Conservation (phyloP, 2,797 vertebrate genomes). For the Dipus sagitta region DNA sequence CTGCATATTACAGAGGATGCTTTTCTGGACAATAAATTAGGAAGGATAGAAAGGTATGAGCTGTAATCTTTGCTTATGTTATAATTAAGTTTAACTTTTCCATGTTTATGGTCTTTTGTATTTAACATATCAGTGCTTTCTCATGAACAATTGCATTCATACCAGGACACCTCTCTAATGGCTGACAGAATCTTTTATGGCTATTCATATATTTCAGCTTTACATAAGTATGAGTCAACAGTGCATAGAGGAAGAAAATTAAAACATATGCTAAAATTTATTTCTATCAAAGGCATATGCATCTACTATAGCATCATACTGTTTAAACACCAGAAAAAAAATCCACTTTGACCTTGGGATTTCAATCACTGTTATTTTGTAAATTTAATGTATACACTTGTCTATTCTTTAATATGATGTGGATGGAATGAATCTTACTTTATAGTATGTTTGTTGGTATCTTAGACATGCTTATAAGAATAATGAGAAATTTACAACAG, state of each 20-base stretch:
- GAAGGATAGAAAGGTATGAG: background rate
- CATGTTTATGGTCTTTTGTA: background rate
- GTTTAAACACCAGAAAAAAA: background rate
- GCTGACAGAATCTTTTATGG: background rate
- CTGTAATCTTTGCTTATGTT: background rate
- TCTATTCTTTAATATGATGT: constrained; percentile 9
- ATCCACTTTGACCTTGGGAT: background rate
- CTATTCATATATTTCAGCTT: background rate
- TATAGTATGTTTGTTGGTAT: background rate
- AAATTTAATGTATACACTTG: background rate
- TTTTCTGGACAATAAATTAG: constrained; percentile 4
- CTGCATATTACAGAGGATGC: background rate
- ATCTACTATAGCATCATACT: background rate
- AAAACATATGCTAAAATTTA: background rate
- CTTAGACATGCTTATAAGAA: constrained; percentile 9
- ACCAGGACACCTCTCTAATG: background rate
- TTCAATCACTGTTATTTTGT: background rate
- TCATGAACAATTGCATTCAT: background rate
- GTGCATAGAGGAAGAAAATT: background rate
- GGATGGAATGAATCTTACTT: background rate
- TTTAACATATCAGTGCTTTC: background rate
- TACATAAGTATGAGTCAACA: background rate
- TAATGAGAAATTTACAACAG: background rate
- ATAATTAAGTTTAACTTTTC: constrained; percentile 34
- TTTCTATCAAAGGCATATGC: background rate